Evolutionary conservation across 2,888 invertebrate genomes (phyloP), one percentile per base, ranked within the genome.

Genomic region (Ganaspis brasiliensis): DNA sequence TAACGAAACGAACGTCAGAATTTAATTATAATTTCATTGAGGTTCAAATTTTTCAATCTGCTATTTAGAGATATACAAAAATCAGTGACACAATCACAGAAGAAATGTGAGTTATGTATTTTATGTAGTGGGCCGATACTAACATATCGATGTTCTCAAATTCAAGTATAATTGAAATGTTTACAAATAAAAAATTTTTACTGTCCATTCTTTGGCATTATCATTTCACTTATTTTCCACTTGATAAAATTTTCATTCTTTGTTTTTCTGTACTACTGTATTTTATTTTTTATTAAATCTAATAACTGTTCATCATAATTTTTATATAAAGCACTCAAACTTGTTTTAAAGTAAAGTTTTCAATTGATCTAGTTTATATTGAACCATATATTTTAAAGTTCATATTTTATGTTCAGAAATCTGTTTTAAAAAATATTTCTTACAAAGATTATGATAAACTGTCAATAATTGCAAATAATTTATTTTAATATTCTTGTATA

Each of bases 1-100:
- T 52, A 52, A 52, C 52, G 52, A 52, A 52, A 52, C 52, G 52
- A 52, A 52, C 52, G 52, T 52, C 52, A 52, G 52, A 52, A 52
- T 52, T 52, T n/a, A 19, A 52, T 52, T 52, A 52, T 52, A 52
- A 52, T 52, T 52, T n/a, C 8, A 19, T 52, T 52, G 8, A n/a
- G 52, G 19, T 52, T 45, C 14, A n/a, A 45, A 45, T 45, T 45
- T n/a, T 45, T 45, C 14, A 45, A 12, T 45, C 31, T 52, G 52
- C 19, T 52, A 52, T 52, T 52, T 52, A 52, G 19, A 16, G 8
- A 16, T 52, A 40, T 40, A 40, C 40, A 40, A 40, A 9, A 52
- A 52, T 19, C 5, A 16, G 5, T 49, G 14, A 16, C n/a, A 52
- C 8, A 52, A 19, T 52, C 52, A 52, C 52, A 52, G 52, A 52